Percentiles rank a stretch among this genome's conserved stretches.
Conservation (phyloP, 2,113 vertebrate species). For the Elephantulus edwardii region DNA sequence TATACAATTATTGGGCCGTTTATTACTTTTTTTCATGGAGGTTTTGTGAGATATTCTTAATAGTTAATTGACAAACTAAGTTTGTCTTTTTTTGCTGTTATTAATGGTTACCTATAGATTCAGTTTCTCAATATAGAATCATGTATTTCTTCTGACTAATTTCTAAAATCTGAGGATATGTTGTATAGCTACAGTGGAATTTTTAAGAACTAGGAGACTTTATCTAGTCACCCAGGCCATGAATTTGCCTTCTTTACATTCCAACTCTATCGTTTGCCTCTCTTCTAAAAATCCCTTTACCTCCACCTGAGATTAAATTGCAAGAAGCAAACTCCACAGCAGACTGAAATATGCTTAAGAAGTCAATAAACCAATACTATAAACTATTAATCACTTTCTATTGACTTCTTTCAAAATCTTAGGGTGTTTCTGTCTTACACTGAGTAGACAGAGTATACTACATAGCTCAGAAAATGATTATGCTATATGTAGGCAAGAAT, state of each 20-base stretch:
- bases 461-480: not conserved
- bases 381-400: slow-evolving; percentile 16
- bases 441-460: not conserved
- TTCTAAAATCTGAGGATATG: not conserved
- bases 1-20: slow-evolving; percentile 17
- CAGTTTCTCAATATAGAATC: not conserved
- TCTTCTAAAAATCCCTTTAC: slow-evolving; percentile 32
- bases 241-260: not conserved
- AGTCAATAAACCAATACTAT: not conserved
- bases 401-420: not conserved
- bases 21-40: not conserved
- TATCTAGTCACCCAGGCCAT: not conserved
- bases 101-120: not conserved
- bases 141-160: not conserved
- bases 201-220: not conserved
- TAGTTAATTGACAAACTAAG: not conserved
- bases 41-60: not conserved
- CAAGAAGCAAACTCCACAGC: not conserved
- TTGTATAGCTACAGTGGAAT: not conserved
- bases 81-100: not conserved
- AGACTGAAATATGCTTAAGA: not conserved
- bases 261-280: not conserved
- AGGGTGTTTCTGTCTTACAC: not conserved
- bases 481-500: not conserved
- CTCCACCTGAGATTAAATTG: slow-evolving; percentile 5